A percentile compares a stretch with the other conserved stretches of the same genome.
Evolutionary conservation across 23 tunicate genomes (phyloP).

Genomic region (Clavelina lepadiformis): DNA sequence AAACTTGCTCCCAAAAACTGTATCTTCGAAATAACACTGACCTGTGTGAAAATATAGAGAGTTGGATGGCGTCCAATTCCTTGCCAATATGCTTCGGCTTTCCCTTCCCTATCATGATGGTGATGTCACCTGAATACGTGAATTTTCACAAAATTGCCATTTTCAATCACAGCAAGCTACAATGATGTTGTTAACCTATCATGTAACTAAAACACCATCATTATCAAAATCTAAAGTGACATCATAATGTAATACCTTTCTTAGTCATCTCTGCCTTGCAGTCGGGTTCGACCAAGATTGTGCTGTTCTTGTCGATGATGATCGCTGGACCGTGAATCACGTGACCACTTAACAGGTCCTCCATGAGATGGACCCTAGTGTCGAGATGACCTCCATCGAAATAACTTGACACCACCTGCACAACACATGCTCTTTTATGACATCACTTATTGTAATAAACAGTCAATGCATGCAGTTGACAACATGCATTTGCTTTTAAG

Average conservation of each 20-base stretch:
- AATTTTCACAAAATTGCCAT: too few relatives aligned
- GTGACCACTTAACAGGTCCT: conserved; percentile 53
- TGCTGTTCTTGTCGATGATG: conserved; percentile 81
- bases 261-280: conserved; percentile 69
- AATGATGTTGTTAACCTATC: too few relatives aligned
- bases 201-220: too few relatives aligned
- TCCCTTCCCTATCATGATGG: conserved; percentile 59
- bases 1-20: too few relatives aligned
- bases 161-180: too few relatives aligned
- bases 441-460: too few relatives aligned
- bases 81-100: conserved; percentile 37
- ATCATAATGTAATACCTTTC: too few relatives aligned
- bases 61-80: conserved; percentile 86
- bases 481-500: too few relatives aligned
- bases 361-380: conserved; percentile 53
- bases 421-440: too few relatives aligned
- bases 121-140: conserved; percentile 87
- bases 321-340: conserved; percentile 79
- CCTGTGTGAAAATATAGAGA: conserved; percentile 95
- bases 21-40: too few relatives aligned
- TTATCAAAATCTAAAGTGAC: too few relatives aligned
- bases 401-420: conserved; percentile 61
- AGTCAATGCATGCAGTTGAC: too few relatives aligned
- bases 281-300: conserved; percentile 75
- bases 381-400: conserved; percentile 41